These are phyloP conservation scores for Erebia aethiops DNA, from an alignment of 2,888 invertebrate genomes.

Conservation along the genomic window DNA sequence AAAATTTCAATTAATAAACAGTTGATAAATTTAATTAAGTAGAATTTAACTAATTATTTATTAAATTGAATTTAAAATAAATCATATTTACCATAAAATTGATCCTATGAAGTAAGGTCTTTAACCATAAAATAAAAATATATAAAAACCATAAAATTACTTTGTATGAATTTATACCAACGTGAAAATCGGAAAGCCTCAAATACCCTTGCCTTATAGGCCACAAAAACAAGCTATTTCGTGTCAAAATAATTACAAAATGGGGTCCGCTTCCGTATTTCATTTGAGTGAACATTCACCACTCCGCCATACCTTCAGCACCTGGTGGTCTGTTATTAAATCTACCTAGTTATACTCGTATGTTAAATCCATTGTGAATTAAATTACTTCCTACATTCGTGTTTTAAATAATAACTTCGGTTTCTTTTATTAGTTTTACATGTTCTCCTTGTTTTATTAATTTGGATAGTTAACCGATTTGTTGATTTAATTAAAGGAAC, in stretches of 20 bases:
- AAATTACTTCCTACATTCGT: slow-evolving; percentile 50
- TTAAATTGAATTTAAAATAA: no score
- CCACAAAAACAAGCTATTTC: neutral
- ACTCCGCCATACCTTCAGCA: slow-evolving; percentile 35
- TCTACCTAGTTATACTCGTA: slow-evolving; percentile 19
- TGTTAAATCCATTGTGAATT: slow-evolving; percentile 46
- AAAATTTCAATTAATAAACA: no score
- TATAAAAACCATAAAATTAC: no score
- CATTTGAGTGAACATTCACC: slow-evolving; percentile 32
- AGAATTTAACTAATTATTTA: no score
- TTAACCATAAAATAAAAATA: no score
- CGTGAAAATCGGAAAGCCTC: neutral
- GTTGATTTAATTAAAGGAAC: neutral
- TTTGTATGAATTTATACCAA: neutral
- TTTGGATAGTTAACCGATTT: neutral
- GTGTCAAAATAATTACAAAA: slow-evolving; percentile 13
- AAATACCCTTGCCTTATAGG: neutral
- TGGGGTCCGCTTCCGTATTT: slow-evolving; percentile 33
- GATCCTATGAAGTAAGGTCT: no score
- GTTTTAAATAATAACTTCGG: slow-evolving; percentile 43
- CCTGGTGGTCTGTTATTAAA: slow-evolving; percentile 38
- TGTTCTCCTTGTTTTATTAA: slow-evolving; percentile 20
- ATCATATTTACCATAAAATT: no score
- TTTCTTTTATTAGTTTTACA: slow-evolving; percentile 34
- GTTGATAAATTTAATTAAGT: no score